Conservation (phyloP, 2,888 invertebrate genomes). For the Vesta saturnalis region DNA sequence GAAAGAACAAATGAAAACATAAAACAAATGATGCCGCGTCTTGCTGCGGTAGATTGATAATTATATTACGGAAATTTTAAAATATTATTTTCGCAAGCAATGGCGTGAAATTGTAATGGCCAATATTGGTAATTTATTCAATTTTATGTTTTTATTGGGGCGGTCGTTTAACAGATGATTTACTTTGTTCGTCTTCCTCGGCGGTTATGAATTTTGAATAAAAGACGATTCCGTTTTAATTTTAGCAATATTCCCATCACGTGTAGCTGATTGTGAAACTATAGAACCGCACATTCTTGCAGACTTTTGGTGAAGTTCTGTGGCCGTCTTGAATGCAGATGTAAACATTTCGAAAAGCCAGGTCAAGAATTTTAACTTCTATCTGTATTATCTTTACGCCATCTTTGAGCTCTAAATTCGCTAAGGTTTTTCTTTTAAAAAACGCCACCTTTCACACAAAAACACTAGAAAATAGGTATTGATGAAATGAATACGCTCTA, state of each 20-base stretch:
- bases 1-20: conserved; percentile 62
- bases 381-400: conserved; percentile 17
- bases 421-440: background rate
- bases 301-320: conserved; percentile 47
- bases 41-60: conserved; percentile 48
- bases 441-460: too few relatives aligned
- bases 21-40: conserved; percentile 59
- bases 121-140: conserved; percentile 59
- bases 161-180: conserved; percentile 56
- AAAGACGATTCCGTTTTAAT: conserved; percentile 41
- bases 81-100: conserved; percentile 55
- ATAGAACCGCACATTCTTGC: conserved; percentile 48
- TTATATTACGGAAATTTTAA: conserved; percentile 50
- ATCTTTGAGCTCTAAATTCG: background rate
- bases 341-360: conserved; percentile 44
- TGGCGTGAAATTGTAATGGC: conserved; percentile 57
- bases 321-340: conserved; percentile 50
- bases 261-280: conserved; percentile 50
- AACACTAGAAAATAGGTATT: too few relatives aligned
- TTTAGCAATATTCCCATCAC: conserved; percentile 46
- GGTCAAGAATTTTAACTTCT: conserved; percentile 43
- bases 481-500: too few relatives aligned
- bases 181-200: conserved; percentile 50
- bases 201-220: conserved; percentile 48
- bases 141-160: conserved; percentile 56